Evolutionary conservation across 2,797 vertebrate genomes (phyloP).

Genomic region (Gallinago nigripennis): DNA sequence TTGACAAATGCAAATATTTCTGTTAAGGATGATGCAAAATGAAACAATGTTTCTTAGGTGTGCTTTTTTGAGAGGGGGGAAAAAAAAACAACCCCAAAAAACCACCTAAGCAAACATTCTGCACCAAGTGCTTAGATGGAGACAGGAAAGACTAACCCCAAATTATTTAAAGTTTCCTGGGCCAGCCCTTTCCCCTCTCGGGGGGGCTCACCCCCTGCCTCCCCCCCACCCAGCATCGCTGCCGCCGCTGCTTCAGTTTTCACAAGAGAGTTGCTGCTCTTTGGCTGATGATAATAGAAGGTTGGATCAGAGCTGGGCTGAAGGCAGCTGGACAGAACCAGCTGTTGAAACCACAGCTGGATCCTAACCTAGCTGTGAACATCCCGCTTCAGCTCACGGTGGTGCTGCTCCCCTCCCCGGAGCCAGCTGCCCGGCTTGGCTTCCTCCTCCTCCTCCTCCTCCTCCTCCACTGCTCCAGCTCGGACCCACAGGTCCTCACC

Average conservation of each 20-base stretch:
- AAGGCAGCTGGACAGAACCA: constrained; percentile 58
- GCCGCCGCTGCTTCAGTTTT: neutral
- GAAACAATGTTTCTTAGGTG: neutral
- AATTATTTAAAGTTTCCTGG: neutral
- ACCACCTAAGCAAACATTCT: neutral
- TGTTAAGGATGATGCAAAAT: neutral
- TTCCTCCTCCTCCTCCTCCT: neutral
- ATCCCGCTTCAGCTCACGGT: neutral
- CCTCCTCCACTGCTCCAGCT: neutral
- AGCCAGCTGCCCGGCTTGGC: neutral
- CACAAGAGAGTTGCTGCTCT: neutral
- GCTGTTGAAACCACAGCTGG: constrained; percentile 65
- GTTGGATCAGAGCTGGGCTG: constrained; percentile 6
- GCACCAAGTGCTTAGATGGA: neutral
- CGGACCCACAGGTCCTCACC: neutral
- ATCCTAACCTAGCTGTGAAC: constrained; percentile 2
- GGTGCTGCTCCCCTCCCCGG: neutral
- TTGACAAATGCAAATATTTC: neutral
- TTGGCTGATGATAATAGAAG: constrained; percentile 41
- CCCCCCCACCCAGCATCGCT: neutral
- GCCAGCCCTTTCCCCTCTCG: neutral
- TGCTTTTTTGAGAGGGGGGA: neutral
- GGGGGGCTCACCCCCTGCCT: neutral
- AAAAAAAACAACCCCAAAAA: neutral
- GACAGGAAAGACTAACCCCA: neutral